Evolutionary conservation across 2,888 invertebrate species (phyloP).

Genomic region (Cheilosia vulpina): DNA sequence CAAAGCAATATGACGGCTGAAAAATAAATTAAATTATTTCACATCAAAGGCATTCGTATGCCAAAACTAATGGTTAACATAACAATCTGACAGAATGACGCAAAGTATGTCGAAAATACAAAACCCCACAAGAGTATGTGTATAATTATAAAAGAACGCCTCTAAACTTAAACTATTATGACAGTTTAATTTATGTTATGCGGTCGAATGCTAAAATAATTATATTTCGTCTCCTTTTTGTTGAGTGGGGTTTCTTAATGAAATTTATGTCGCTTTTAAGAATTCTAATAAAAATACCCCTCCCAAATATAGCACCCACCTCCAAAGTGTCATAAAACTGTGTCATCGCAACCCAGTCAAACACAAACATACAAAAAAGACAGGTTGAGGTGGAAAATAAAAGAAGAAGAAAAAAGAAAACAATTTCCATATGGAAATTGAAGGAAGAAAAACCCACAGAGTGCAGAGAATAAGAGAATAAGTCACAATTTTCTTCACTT

Average conservation of each 20-base stretch:
- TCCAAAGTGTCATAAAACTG: constrained; percentile 57
- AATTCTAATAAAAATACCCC: constrained; percentile 19
- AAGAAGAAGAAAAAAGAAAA: constrained; percentile 5
- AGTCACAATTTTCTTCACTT: constrained; percentile 68
- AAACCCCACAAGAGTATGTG: constrained; percentile 6
- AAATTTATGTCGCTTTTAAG: constrained; percentile 23
- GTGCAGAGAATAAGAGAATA: constrained; percentile 20
- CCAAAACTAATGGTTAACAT: constrained; percentile 44
- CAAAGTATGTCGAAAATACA: constrained; percentile 30
- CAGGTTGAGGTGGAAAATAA: constrained; percentile 42
- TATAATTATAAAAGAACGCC: constrained; percentile 24
- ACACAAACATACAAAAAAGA: constrained; percentile 31
- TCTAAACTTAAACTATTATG: constrained; percentile 41
- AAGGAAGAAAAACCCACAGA: constrained; percentile 12
- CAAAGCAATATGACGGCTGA: not conserved
- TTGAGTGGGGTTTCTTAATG: constrained; percentile 29
- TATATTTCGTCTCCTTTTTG: constrained; percentile 18
- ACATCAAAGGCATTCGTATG: constrained; percentile 59
- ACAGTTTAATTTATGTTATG: constrained; percentile 53
- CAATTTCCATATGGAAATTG: constrained; percentile 15
- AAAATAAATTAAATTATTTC: constrained; percentile 21
- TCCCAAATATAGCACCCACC: constrained; percentile 39
- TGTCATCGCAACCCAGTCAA: constrained; percentile 47
- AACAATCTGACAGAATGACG: constrained; percentile 38
- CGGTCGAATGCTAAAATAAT: constrained; percentile 44